Evolutionary conservation across 2,888 invertebrate species (phyloP), one percentile per base, ranked within the genome.

Genomic region (Anarsia innoxiella): DNA sequence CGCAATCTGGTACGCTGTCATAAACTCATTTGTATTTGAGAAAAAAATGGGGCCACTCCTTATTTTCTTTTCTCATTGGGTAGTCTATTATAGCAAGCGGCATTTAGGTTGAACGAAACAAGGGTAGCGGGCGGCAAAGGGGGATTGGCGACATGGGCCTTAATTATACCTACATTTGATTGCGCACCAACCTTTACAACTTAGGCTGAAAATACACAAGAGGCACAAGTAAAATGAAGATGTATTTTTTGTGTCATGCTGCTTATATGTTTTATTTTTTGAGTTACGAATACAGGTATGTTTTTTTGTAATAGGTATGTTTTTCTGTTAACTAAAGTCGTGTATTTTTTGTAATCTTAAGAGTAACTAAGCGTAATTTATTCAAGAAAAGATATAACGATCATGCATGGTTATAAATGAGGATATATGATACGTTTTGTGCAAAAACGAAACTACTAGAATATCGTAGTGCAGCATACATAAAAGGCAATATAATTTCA

Each of bases 141-240:
- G 5, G 35, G 16, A 19, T 2, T 23, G n/a, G 40, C 33, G 48
- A 56, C 55, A 52, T 23, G 52, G 11, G 13, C 41, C 49, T 54
- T 54, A 52, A 56, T 56, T 56, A 54, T 44, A n/a, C 40, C 43
- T 33, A 31, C 37, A 44, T 49, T 50, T 52, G 50, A 48, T 50
- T 48, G 50, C 46, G 37, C 26, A 25, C 26, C 31, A 35, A 37
- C 42, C 43, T 39, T 31, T 42, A 39, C 10, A 25, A 13, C 14
- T 26, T 26, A 33, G 26, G 25, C 26, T 15, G 14, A 19, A 11
- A 14, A 19, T 26, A 26, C n/a, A 10, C 14, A 12, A 13, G 15
- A 15, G 26, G 15, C 8, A n/a, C n/a, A n/a, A n/a, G n/a, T n/a
- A n/a, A n/a, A n/a, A n/a, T n/a, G n/a, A n/a, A n/a, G n/a, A n/a